Evolutionary conservation across 2,797 vertebrate genomes (phyloP).

Genomic region (Gadopsis marmoratus): DNA sequence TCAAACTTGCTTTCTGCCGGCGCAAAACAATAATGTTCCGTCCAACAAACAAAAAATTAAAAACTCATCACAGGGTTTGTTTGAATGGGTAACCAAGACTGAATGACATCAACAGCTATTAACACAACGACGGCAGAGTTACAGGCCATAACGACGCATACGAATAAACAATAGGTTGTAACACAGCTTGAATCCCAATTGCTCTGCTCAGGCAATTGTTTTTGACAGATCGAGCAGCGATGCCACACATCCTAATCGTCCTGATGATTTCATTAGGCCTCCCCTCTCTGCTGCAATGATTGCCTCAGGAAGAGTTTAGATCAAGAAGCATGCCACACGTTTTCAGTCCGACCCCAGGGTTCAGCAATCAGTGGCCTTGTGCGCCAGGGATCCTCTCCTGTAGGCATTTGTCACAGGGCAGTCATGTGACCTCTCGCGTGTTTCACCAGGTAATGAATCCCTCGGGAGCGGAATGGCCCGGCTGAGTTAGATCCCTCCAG

Average conservation of each 20-base stretch:
- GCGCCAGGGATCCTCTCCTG: slow-evolving; percentile 16
- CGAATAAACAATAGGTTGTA: slow-evolving; percentile 51
- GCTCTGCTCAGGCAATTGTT: slow-evolving; percentile 58
- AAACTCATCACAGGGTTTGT: slow-evolving; percentile 50
- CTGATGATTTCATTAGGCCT: slow-evolving; percentile 71
- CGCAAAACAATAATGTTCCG: slow-evolving; percentile 51
- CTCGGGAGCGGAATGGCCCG: slow-evolving; percentile 41
- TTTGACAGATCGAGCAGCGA: slow-evolving; percentile 55
- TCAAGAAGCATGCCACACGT: slow-evolving; percentile 48
- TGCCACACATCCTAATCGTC: slow-evolving; percentile 57
- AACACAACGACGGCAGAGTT: slow-evolving; percentile 44
- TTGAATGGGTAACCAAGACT: slow-evolving; percentile 44
- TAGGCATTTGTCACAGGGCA: slow-evolving; percentile 47
- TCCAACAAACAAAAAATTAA: slow-evolving; percentile 29
- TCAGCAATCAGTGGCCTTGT: slow-evolving; percentile 56
- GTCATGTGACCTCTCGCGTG: slow-evolving; percentile 57
- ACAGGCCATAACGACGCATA: slow-evolving; percentile 25
- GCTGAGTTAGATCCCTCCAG: slow-evolving; percentile 53
- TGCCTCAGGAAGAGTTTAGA: slow-evolving; percentile 58
- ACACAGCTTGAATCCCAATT: slow-evolving; percentile 59
- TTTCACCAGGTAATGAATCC: slow-evolving; percentile 76
- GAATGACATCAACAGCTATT: slow-evolving; percentile 53
- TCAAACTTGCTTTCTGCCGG: slow-evolving; percentile 44
- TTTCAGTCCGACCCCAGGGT: slow-evolving; percentile 54
- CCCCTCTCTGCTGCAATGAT: slow-evolving; percentile 46